These are phyloP conservation scores for Alosa sapidissima DNA, from an alignment of 2,797 vertebrate species.

Conservation along the genomic window DNA sequence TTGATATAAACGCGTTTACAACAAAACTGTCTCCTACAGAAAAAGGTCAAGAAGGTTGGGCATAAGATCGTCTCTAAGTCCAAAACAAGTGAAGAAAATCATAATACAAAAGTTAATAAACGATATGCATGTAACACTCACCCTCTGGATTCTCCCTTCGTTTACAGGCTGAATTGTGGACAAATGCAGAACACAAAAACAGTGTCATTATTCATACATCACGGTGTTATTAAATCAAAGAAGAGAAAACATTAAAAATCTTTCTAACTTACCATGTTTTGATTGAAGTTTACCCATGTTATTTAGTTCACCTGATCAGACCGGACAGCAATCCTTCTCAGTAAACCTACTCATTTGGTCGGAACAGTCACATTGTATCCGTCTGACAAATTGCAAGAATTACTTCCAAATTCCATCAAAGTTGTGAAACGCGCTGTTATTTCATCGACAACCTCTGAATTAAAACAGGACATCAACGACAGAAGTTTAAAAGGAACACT, in stretches of 20 bases:
- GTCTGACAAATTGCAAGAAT: constrained; percentile 45
- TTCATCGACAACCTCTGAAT: not conserved
- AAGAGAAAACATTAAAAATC: not conserved
- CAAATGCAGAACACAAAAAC: not conserved
- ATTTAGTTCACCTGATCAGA: constrained; percentile 54
- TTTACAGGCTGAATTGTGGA: constrained; percentile 66
- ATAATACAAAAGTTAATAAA: constrained; percentile 22
- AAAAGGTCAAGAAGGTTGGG: not conserved
- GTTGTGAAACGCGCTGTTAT: constrained; percentile 22
- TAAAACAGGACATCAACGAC: not conserved
- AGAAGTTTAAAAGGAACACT: not conserved
- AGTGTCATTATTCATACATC: not conserved
- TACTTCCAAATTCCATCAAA: constrained; percentile 63
- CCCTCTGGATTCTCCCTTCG: constrained; percentile 85
- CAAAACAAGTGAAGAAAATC: not conserved
- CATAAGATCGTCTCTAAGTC: not conserved
- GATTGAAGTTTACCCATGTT: constrained; percentile 83
- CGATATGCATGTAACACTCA: constrained; percentile 60
- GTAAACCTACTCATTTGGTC: constrained; percentile 53
- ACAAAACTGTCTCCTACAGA: constrained; percentile 81
- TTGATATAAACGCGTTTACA: constrained; percentile 72
- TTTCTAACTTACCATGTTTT: constrained; percentile 75
- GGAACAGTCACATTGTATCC: constrained; percentile 71
- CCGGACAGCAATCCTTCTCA: constrained; percentile 58
- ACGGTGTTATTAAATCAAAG: not conserved